These are phyloP conservation scores for Todiramphus saurophagus DNA, from an alignment of 2,113 vertebrate genomes.

Conservation along the genomic window DNA sequence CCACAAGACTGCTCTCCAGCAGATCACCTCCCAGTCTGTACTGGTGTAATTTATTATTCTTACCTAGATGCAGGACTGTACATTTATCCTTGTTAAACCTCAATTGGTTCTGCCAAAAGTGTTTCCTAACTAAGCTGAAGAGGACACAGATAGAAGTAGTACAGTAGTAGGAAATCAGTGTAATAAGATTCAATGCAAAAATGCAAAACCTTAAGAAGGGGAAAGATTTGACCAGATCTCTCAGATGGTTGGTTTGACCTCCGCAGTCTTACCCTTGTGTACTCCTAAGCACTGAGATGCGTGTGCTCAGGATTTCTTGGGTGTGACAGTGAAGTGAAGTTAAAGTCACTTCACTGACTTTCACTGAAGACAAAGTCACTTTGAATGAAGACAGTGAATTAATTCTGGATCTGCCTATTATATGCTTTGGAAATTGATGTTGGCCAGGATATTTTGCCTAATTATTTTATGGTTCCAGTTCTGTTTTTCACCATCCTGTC, in stretches of 20 bases:
- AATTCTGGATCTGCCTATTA: not conserved
- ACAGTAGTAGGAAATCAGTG: not conserved
- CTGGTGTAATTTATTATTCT: too few relatives aligned
- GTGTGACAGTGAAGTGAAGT: not conserved
- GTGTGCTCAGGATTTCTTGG: not conserved
- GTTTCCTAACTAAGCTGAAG: not conserved
- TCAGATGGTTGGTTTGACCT: not conserved
- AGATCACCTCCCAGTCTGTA: too few relatives aligned
- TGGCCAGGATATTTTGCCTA: not conserved
- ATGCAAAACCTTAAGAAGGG: not conserved
- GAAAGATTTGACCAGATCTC: not conserved
- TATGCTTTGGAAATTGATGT: not conserved
- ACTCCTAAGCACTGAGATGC: not conserved
- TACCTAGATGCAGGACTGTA: too few relatives aligned
- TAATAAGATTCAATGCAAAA: not conserved
- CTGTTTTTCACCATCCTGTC: not conserved
- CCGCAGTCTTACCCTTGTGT: not conserved
- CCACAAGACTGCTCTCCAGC: too few relatives aligned
- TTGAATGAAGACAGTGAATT: not conserved
- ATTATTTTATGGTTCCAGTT: not conserved
- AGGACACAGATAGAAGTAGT: not conserved
- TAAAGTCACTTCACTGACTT: too few relatives aligned
- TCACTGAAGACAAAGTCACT: too few relatives aligned
- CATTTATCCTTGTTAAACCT: too few relatives aligned
- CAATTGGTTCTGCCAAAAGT: too few relatives aligned